Conservation (phyloP, 2,113 vertebrate genomes). For the Stigmatopora argus region DNA sequence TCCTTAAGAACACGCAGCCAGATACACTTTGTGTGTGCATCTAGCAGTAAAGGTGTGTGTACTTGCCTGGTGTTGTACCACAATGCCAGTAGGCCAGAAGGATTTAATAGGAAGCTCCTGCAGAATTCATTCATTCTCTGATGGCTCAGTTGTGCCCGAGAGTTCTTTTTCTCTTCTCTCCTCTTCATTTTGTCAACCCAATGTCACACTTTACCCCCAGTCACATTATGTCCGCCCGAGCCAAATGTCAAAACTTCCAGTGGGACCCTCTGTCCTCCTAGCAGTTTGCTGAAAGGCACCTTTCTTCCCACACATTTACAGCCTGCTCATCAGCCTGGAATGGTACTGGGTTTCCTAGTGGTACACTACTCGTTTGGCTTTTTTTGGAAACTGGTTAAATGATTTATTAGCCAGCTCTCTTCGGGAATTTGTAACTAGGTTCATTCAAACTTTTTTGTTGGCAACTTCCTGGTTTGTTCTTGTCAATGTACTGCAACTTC, state of each 20-base stretch:
- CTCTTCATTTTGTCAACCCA: conserved; percentile 27
- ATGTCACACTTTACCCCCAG: conserved; percentile 57
- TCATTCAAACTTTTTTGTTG: no score
- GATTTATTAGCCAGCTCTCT: neutral
- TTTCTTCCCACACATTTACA: conserved; percentile 25
- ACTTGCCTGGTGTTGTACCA: conserved; percentile 30
- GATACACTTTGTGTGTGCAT: neutral
- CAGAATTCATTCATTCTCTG: conserved; percentile 52
- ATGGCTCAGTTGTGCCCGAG: conserved; percentile 43
- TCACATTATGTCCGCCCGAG: conserved; percentile 41
- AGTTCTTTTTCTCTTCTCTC: conserved; percentile 27
- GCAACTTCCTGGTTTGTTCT: neutral
- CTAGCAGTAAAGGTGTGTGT: conserved; percentile 43
- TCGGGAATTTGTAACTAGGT: neutral
- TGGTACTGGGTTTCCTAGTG: conserved; percentile 1
- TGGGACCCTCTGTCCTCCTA: conserved; percentile 8
- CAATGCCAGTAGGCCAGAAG: conserved; percentile 18
- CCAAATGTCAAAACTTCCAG: conserved; percentile 45
- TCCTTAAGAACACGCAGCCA: neutral
- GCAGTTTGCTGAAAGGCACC: conserved; percentile 12
- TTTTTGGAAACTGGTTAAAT: neutral
- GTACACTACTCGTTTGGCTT: neutral
- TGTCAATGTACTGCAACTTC: neutral
- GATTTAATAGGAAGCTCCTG: conserved; percentile 40
- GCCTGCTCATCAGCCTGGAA: conserved; percentile 8